Evolutionary conservation across 2,888 invertebrate genomes (phyloP).

Genomic region (Leptura quadrifasciata): DNA sequence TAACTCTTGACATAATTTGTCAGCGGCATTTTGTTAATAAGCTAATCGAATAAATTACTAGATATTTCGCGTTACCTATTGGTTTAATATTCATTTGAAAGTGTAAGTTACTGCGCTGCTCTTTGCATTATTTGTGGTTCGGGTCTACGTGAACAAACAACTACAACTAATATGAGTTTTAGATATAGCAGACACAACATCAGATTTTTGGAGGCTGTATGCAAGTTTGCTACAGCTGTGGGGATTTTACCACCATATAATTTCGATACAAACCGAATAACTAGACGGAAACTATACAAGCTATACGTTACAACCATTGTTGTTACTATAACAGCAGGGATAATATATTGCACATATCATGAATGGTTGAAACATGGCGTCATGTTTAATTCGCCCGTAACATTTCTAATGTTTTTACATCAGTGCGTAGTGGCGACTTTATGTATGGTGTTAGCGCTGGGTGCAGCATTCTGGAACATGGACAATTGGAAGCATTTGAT

Average conservation of each 20-base stretch:
- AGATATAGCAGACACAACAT: conserved; percentile 5
- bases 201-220: not conserved
- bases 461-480: conserved; percentile 8
- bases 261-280: not conserved
- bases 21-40: too few relatives aligned
- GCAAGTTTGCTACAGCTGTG: not conserved
- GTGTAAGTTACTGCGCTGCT: not conserved
- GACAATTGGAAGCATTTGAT: not conserved
- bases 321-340: too few relatives aligned
- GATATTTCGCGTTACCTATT: too few relatives aligned
- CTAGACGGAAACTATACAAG: not conserved
- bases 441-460: not conserved
- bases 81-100: not conserved
- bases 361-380: not conserved
- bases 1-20: too few relatives aligned
- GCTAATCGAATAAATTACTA: too few relatives aligned
- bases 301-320: not conserved
- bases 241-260: not conserved
- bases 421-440: not conserved
- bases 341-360: not conserved
- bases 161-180: too few relatives aligned
- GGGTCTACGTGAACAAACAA: too few relatives aligned
- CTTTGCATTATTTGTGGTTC: too few relatives aligned
- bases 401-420: not conserved
- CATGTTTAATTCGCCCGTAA: not conserved